Evolutionary conservation across 2,888 invertebrate species (phyloP), one percentile per base, ranked within the genome.

Genomic region (Calliopum simillimum): DNA sequence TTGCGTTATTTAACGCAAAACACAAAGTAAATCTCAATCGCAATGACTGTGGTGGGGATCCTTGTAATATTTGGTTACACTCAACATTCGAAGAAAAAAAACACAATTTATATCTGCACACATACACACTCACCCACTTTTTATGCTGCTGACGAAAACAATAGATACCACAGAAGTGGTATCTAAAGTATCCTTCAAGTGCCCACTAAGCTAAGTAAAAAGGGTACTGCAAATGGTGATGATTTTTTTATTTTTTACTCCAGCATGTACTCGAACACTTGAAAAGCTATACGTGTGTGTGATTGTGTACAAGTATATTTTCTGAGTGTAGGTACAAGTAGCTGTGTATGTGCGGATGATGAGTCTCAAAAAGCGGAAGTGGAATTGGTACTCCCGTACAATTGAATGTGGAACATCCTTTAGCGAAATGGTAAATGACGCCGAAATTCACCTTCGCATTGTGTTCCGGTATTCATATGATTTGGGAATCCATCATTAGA

Each of bases 81-180:
- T 71, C 56, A 19, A 61, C 51, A 59, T 49, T 51, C 59, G 41
- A 44, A 64, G 56, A 55, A 67, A 63, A 67, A 64, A 64, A 62
- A 58, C 46, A 64, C 14, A 33, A 16, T 43, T 43, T 14, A 33
- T 33, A 16, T 43, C 25, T 59, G n/a, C 11, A 59, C 33, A 33
- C 16, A 41, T 41, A 49, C 66, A 62, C 69, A 69, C 71, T 72
- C 68, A 72, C 72, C 72, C 72, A 72, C 64, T 69, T 72, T 62
- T 68, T 64, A 43, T 46, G 43, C 66, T 49, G 59, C 66, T 49
- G 59, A 63, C 58, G 71, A 64, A 72, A 72, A 71, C 72, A 72
- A 72, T 72, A 44, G 51, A 56, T 64, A 44, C 61, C 63, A 63
- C 67, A 68, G 63, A 64, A 72, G 72, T 72, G 69, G 67, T 71